Evolutionary conservation across 1,140 invertebrate genomes (phyloP), one percentile per base, ranked within the genome.

Genomic region (Calosoma granatense): DNA sequence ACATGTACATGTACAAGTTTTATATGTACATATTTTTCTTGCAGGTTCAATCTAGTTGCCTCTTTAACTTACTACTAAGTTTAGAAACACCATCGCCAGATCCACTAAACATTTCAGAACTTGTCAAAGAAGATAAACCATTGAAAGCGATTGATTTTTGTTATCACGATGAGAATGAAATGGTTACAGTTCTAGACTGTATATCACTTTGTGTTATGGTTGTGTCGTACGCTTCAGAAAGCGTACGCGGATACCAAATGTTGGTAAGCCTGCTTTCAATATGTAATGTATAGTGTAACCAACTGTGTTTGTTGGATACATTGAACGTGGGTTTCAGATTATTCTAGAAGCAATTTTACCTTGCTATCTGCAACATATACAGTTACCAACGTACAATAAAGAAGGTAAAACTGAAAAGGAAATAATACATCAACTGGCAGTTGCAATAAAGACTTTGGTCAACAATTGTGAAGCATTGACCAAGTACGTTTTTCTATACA

Each of bases 181-280:
- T 94, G 77, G 90, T 97, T 19, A 90, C 88, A 6, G 88, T 97
- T 1, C 72, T 97, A 22, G 94, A 97, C 70, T 94, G 91, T 62
- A 94, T 97, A 63, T 93, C 92, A 2, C 78, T 95, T 19, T 97
- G 92, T 69, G 94, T 98, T 0, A 97, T 97, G 81, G 95, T 99
- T 0, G 91, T 98, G 14, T 94, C 94, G 1, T 99, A 98, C 75
- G 90, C 95, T 0, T 89, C 95, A 14, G 95, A 98, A 74, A 95
- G 94, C 47, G 83, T 90, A 52, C 77, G 97, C 61, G 93, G 93
- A 30, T 92, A 95, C 72, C 97, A 99, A 75, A 99, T 99, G 96
- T 77, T 99, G 70, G 88, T 90, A 72, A 78, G 76, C 71, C 23
- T n/a, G 54, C n/a, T n/a, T n/a, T n/a, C n/a, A n/a, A n/a, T n/a